A percentile compares a stretch with the other conserved stretches of the same genome.
Conservation (phyloP, 2,888 invertebrate genomes). For the Ophion obscuratus region DNA sequence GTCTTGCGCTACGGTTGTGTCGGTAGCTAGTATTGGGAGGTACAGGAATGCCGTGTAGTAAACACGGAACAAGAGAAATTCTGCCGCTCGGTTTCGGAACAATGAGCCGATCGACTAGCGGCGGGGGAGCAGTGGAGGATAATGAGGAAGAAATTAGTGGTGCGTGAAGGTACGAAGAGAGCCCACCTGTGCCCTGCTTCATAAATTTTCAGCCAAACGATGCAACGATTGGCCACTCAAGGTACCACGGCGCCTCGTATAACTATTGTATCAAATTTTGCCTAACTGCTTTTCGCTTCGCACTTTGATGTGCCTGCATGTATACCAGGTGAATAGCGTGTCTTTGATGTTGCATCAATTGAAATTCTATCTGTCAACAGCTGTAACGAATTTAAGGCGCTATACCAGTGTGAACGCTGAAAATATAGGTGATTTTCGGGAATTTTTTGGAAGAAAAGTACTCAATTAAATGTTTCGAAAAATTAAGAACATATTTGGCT, state of each 20-base stretch:
- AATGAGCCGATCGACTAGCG: slow-evolving; percentile 61
- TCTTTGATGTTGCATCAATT: too few species aligned
- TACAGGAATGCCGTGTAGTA: slow-evolving; percentile 64
- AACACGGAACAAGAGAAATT: slow-evolving; percentile 72
- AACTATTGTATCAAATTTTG: too few species aligned
- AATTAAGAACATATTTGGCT: too few species aligned
- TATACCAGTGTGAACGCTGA: too few species aligned
- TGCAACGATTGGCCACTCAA: slow-evolving; percentile 12
- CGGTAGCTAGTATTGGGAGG: slow-evolving; percentile 33
- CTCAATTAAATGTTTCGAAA: too few species aligned
- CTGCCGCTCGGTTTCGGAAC: slow-evolving; percentile 50
- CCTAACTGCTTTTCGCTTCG: too few species aligned
- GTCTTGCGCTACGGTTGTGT: slow-evolving; percentile 9
- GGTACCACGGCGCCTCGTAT: background rate
- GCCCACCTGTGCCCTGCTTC: slow-evolving; percentile 75
- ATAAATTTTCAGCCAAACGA: slow-evolving; percentile 8
- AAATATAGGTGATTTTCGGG: too few species aligned
- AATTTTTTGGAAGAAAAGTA: too few species aligned
- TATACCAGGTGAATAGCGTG: too few species aligned
- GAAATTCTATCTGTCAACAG: too few species aligned
- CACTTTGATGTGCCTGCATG: too few species aligned
- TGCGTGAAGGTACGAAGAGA: slow-evolving; percentile 79
- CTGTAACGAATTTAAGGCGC: too few species aligned
- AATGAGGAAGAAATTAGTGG: slow-evolving; percentile 80
- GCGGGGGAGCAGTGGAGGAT: slow-evolving; percentile 71